Evolutionary conservation across 1,140 invertebrate species (phyloP).

Genomic region (Brachionus paranguensis): DNA sequence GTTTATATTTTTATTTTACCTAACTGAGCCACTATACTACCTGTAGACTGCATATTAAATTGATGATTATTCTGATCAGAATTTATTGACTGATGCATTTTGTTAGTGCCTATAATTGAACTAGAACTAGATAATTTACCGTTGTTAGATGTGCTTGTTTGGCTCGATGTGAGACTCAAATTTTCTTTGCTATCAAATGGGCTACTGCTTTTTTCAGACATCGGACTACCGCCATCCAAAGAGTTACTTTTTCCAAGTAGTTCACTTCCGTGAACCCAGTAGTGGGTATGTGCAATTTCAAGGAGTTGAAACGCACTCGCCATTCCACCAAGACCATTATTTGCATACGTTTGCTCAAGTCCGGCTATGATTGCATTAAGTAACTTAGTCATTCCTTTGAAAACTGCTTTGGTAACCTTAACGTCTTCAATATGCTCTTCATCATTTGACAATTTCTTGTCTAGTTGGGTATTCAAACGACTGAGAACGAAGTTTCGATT

Average conservation of each 20-base stretch:
- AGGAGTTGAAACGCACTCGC: conserved; percentile 90
- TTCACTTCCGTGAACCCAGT: conserved; percentile 75
- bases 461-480: conserved; percentile 86
- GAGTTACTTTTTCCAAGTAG: background rate
- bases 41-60: conserved; percentile 30
- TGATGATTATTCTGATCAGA: background rate
- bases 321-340: conserved; percentile 91
- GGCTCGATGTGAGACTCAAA: background rate
- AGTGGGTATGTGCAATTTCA: conserved; percentile 96
- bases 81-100: background rate
- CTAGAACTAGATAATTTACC: conserved; percentile 18
- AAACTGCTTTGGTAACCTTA: conserved; percentile 64
- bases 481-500: conserved; percentile 91
- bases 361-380: conserved; percentile 80
- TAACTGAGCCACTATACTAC: conserved; percentile 30
- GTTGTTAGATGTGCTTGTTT: conserved; percentile 15
- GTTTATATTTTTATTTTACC: conserved; percentile 21
- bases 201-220: conserved; percentile 44
- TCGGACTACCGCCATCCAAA: conserved; percentile 23
- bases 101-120: background rate
- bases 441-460: conserved; percentile 78
- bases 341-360: conserved; percentile 81
- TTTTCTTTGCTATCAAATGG: conserved; percentile 36
- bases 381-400: conserved; percentile 92
- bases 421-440: conserved; percentile 96